Percentiles rank a stretch among this genome's conserved stretches.
These are phyloP conservation scores for Scaptomyza flava DNA, from an alignment of 2,888 invertebrate genomes.

Conservation along the genomic window DNA sequence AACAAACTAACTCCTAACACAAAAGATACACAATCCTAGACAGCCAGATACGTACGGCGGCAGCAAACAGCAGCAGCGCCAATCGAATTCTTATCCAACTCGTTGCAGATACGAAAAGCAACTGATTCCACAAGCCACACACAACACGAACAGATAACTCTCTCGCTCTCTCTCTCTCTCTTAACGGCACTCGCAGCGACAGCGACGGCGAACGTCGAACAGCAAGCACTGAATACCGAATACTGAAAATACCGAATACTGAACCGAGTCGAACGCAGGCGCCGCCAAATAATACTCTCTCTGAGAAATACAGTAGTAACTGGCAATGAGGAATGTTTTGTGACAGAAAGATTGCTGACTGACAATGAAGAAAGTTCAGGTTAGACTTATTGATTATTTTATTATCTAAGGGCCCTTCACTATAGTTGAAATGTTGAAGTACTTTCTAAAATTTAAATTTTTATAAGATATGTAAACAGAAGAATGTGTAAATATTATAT, in stretches of 20 bases:
- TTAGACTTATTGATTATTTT: too few relatives aligned
- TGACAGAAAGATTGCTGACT: too few relatives aligned
- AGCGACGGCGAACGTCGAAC: constrained; percentile 7
- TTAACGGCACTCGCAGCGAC: background rate
- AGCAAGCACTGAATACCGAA: constrained; percentile 1
- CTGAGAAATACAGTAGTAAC: constrained; percentile 32
- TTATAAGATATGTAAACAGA: too few relatives aligned
- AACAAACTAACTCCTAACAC: constrained; percentile 25
- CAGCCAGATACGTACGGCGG: constrained; percentile 19
- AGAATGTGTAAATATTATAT: too few relatives aligned
- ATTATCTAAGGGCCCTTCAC: too few relatives aligned
- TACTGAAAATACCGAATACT: background rate
- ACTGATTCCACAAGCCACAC: constrained; percentile 49
- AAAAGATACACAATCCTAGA: constrained; percentile 23
- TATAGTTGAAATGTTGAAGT: too few relatives aligned
- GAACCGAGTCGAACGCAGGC: constrained; percentile 41
- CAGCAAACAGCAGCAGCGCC: constrained; percentile 33
- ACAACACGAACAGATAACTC: constrained; percentile 42
- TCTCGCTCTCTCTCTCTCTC: background rate
- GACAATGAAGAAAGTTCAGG: too few relatives aligned
- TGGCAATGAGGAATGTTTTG: background rate
- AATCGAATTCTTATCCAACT: constrained; percentile 67
- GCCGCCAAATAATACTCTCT: constrained; percentile 14
- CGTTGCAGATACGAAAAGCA: constrained; percentile 70
- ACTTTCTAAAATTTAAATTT: too few relatives aligned